Evolutionary conservation across 2,888 invertebrate species (phyloP), one percentile per base, ranked within the genome.

Genomic region (Labia minor): DNA sequence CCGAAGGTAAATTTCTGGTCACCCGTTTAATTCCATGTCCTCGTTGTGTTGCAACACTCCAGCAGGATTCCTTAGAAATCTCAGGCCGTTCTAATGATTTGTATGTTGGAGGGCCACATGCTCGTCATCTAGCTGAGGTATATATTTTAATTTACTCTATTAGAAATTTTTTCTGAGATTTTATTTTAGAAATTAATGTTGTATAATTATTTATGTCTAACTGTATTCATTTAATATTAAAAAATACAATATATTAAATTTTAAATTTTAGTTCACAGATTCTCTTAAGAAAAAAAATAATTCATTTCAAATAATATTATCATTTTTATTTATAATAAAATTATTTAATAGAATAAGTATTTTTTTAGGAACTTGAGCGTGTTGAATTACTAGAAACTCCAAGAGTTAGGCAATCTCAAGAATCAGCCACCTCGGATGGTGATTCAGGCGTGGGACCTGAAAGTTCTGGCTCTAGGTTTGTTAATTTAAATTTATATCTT

Each of bases 11-110:
- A 73, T 90, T 96, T 76, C 81, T 99, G 49, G 93, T 99, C 65
- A 97, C 96, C 0, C 84, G 98, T 10, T 78, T 97, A 67, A 90
- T 97, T 70, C 92, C 96, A 0, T 99, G 99, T 76, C 91, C 94
- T 0, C 85, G 86, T 21, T 99, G 98, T 76, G 79, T 96, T 64
- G 78, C 79, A n/a, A 64, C 68, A 16, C 62, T 66, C 6, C 64
- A 65, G 19, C 66, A 61, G n/a, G 67, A 67, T 33, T 68, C 72
- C 69, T 26, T 26, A 8, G 63, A 67, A 69, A 63, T 67, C 66
- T 6, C 68, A 68, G 11, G 68, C 66, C 62, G 37, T 69, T 14
- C 66, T 67, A 49, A 74, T 4, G 71, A 49, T 16, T 8, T 49
- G 49, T 11, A 11, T n/a, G 16, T 49, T 4, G 49, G 4, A 3